Base-by-base conservation (phyloP, 2,797 vertebrate genomes). In the Florisuga fusca region DNA sequence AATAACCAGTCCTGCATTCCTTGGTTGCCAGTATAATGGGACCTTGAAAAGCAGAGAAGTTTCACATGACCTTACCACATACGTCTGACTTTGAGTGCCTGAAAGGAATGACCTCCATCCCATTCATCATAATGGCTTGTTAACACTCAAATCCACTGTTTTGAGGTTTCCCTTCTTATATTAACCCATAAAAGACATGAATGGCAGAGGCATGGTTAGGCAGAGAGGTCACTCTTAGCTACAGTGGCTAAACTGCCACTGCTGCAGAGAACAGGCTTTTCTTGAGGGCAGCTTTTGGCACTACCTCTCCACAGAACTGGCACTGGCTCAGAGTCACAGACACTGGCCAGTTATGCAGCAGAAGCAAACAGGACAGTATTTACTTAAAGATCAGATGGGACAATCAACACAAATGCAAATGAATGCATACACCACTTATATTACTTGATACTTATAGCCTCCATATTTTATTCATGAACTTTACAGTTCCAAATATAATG, bases 401-500 rank as follows among this genome's bases (percentile, higher is more conserved):
- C 17, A 31, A 23, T 15, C 58, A n/a, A 34, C 31, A n/a, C 17
- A 23, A 57, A 45, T 10, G 41, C 27, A 67, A 43, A 29, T 11
- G 22, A 94, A 82, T 27, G 43, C 31, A 57, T 18, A 57, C 12
- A 55, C 41, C 21, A 58, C 15, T 91, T 87, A 20, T 1, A 34
- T 71, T 51, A 80, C 33, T 62, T 22, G 23, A 13, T 69, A 82
- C 71, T 77, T 91, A 91, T 74, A 91, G 51, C 84, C 76, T 94
- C 89, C 92, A 72, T 94, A 93, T 90, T 92, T 97, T 95, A 96
- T 95, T 97, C 63, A 95, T 96, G 90, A 97, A 96, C 90, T 95
- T 95, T 97, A 96, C 93, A 94, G 86, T 97, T 96, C 94, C 95
- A 96, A 96, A 97, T 97, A 96, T 94, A 96, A 97, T 96, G 97